Evolutionary conservation across 2,888 invertebrate species (phyloP), one percentile per base, ranked within the genome.

Genomic region (Tiphia femorata): DNA sequence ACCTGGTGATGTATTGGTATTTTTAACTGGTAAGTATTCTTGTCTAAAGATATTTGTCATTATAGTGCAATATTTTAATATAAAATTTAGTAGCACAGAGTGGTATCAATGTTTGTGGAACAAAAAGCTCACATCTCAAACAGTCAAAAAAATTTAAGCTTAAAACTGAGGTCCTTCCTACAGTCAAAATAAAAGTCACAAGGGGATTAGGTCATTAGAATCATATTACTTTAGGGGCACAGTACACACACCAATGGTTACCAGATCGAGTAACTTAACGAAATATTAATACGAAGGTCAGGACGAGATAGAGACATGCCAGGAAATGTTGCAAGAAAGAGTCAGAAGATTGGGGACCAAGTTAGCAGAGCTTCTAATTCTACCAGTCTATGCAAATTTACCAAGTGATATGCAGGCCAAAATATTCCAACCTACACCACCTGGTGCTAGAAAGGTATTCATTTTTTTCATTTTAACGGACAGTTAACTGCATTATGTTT

Each of bases 391-490:
- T 85, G 96, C 99, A 1, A 98, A 98, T 85, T 87, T 99, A 41
- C 99, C 99, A 0, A 97, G 97, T 75, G 99, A 99, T 74, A 94
- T 99, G 94, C 99, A 99, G 85, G 95, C 97, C 2, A 98, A 98
- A 84, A 98, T 99, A 75, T 99, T 99, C 84, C 95, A 97, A 74
- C 97, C 97, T 0, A 98, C 98, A 0, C 99, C 99, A 33, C 94
- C 94, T 6, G 95, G 96, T 61, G 97, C 98, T 0, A 88, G 99
- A 59, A 99, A 99, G 87, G 89, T 87, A 37, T 10, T 33, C 12
- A 30, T 16, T 20, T 2, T 6, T 10, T n/a, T 8, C 12, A 33
- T 12, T 6, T 12, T 12, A 0, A 10, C 27, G 21, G 14, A 10
- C 19, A 12, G 16, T 12, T 19, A 19, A 41, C 27, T 40, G n/a